Evolutionary conservation across 2,888 invertebrate species (phyloP).

Genomic region (Lampropteryx suffumata): DNA sequence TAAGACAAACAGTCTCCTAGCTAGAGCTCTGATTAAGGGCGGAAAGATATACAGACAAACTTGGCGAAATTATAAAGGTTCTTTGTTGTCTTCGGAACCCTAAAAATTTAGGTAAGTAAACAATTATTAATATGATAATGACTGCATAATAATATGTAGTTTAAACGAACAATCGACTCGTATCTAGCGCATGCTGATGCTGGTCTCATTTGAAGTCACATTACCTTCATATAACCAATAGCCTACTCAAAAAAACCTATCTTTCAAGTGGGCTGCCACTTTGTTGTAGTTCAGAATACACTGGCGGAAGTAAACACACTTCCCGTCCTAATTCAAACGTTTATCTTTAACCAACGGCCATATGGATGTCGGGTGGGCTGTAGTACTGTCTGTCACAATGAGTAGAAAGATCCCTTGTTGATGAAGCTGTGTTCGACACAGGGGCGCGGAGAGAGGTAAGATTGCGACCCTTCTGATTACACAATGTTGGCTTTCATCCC

Average conservation of each 20-base stretch:
- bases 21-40: too few relatives aligned
- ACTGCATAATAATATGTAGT: too few relatives aligned
- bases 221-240: too few relatives aligned
- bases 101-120: too few relatives aligned
- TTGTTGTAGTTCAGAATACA: constrained; percentile 7
- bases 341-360: constrained; percentile 22
- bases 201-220: too few relatives aligned
- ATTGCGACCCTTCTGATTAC: constrained; percentile 83
- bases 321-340: constrained; percentile 26
- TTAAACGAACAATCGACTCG: too few relatives aligned
- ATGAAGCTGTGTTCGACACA: constrained; percentile 78
- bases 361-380: constrained; percentile 31
- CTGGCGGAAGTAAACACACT: constrained; percentile 18
- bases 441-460: constrained; percentile 69
- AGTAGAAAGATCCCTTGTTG: constrained; percentile 76
- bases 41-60: too few relatives aligned
- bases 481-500: constrained; percentile 81
- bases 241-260: neutral
- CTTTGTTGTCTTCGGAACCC: too few relatives aligned
- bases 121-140: too few relatives aligned
- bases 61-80: too few relatives aligned
- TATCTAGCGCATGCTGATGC: too few relatives aligned
- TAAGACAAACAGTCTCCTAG: too few relatives aligned
- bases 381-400: constrained; percentile 67
- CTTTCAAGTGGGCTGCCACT: constrained; percentile 7